Base-by-base conservation (phyloP, 2,797 vertebrate genomes). In the Xiphophorus birchmanni region DNA sequence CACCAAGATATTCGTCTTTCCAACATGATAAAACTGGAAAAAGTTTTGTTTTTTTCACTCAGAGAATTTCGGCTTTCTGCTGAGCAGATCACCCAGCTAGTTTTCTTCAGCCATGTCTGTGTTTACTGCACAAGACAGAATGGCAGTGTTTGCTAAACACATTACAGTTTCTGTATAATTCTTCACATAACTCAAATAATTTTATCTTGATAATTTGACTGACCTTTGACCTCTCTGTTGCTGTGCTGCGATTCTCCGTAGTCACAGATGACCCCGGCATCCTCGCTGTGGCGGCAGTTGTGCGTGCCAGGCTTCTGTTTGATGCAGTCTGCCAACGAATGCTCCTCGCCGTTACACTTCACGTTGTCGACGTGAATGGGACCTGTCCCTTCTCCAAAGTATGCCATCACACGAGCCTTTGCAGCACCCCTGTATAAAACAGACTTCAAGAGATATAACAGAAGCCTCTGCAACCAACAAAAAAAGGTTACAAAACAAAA, bases 251-350 rank as follows among this genome's bases (percentile, higher is more conserved):
- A 76, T 92, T 93, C 94, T 0, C 91, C 91, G 26, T 98, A 97
- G 91, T 98, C 95, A 17, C 99, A 99, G 88, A 99, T 99, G 73
- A 99, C 98, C 0, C 99, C 98, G 0, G 99, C 99, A 0, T 99
- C 99, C 92, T 99, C 98, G 0, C 96, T 97, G 80, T 99, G 99
- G 29, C 98, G 98, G 83, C 99, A 99, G 95, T 99, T 98, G 94
- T 99, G 98, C 0, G 29, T 96, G 69, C 98, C 98, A 0, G 97
- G 95, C 3, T 96, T 95, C 89, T 98, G 97, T 86, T 98, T 99
- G 85, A 98, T 96, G 86, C 99, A 99, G 90, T 99, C 97, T 5
- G 94, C 94, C 71, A 99, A 74, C 0, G 96, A 96, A 48, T 95
- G 95, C 93, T 99, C 98, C 0, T 85, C 93, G 1, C 99, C 99